Conservation (phyloP, 2,797 vertebrate species). For the Gadopsis marmoratus region DNA sequence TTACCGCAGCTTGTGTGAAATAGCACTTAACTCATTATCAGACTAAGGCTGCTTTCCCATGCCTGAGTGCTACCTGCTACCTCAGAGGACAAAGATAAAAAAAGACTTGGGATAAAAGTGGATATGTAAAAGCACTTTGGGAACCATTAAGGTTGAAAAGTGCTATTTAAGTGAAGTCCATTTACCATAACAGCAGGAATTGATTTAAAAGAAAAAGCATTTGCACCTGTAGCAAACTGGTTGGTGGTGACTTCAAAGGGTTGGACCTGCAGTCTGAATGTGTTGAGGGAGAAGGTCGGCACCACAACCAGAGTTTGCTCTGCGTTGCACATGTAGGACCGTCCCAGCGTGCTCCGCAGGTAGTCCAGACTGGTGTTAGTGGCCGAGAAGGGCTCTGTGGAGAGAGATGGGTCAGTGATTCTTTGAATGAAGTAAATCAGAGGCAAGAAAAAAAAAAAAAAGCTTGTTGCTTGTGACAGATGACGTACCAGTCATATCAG, state of each 20-base stretch:
- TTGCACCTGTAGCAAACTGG: constrained; percentile 91
- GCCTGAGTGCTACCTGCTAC: no score
- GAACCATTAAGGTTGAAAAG: no score
- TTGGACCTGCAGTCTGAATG: constrained; percentile 91
- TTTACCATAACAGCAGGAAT: not conserved
- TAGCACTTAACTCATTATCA: not conserved
- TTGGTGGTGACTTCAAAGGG: constrained; percentile 88
- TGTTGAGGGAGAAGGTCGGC: constrained; percentile 84
- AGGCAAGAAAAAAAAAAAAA: not conserved
- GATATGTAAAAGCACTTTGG: no score
- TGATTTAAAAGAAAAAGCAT: not conserved
- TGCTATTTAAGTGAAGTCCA: no score
- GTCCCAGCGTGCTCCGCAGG: constrained; percentile 87
- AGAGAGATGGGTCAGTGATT: not conserved
- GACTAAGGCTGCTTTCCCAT: not conserved
- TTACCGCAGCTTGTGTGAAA: not conserved
- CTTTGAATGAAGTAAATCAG: not conserved
- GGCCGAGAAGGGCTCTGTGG: constrained; percentile 69
- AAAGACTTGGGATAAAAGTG: not conserved
- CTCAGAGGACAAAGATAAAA: not conserved
- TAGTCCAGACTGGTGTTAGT: constrained; percentile 86
- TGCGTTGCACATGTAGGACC: constrained; percentile 92
- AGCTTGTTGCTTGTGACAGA: not conserved
- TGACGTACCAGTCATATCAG: constrained; percentile 79
- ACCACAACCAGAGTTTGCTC: constrained; percentile 88